Base-by-base conservation (phyloP, 2,113 vertebrate genomes). In the Oncorhynchus mykiss region DNA sequence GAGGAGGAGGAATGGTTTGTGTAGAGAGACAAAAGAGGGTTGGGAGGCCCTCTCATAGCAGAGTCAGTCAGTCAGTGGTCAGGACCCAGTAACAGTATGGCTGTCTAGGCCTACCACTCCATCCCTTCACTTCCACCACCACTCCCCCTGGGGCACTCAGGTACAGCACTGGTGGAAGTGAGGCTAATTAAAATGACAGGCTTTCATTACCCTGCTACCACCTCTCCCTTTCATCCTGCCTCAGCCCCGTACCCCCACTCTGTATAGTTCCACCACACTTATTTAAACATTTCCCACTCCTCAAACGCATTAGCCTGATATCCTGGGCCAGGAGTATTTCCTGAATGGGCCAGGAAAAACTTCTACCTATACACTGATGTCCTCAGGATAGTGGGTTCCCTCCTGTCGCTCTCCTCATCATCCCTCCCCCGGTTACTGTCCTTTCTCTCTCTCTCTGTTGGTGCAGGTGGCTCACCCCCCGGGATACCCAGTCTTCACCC, bases 381-480 rank as follows among this genome's bases (percentile, higher is more conserved):
- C 39, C 39, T 45, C 9, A 45, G 9, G 39, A 45, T 45, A 45
- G 39, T 3, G 39, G 39, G 9, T 9, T 45, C 39, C 39, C 57
- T 67, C 60, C 31, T 54, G 18, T 20, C 18, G 60, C 51, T 72
- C 49, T 72, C 51, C 22, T 73, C 51, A 5, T 64, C 27, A 9
- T 3, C 1, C 54, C 34, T 39, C 24, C 22, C n/a, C 22, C 0
- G 48, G 45, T 48, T 67, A 31, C 66, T 66, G 27, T 22, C 51
- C 18, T 60, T 18, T 66, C 20, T 75, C 18, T 70, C 20, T 39
- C 5, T 25, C 59, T 22, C 49, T 78, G 45, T 74, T 62, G 72
- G 22, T 79, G 62, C 49, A 99, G 97, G 97, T 99, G 66, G 97
- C 97, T 77, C 97, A 99, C 82, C 97, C 98, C 88, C 98, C 97